Conservation (phyloP, 2,113 vertebrate genomes). For the Siphamia tubifer region DNA sequence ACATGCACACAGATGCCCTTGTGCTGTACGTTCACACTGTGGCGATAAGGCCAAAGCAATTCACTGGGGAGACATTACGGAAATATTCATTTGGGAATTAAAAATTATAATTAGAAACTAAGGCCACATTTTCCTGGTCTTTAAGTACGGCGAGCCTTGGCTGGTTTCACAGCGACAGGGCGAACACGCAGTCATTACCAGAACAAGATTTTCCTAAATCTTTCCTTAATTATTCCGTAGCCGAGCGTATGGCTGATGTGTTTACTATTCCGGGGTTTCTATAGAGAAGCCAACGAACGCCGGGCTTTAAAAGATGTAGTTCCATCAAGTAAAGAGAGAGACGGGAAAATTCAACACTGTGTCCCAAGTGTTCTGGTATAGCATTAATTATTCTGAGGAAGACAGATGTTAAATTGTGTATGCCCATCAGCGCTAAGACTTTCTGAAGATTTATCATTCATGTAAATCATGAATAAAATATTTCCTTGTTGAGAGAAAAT, state of each 20-base stretch:
- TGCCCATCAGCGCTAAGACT: slow-evolving; percentile 81
- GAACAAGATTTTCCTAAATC: not conserved
- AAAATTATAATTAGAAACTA: slow-evolving; percentile 65
- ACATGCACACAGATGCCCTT: slow-evolving; percentile 71
- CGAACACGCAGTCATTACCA: slow-evolving; percentile 2
- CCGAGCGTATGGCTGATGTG: not conserved
- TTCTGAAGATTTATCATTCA: slow-evolving; percentile 83
- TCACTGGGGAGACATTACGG: slow-evolving; percentile 68
- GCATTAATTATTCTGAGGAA: slow-evolving; percentile 80
- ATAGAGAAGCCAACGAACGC: slow-evolving; percentile 50
- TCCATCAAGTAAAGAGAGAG: slow-evolving; percentile 70
- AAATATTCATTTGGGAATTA: slow-evolving; percentile 71
- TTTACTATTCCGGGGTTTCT: slow-evolving; percentile 47
- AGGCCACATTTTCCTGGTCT: slow-evolving; percentile 39
- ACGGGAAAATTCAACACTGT: slow-evolving; percentile 62
- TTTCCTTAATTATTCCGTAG: slow-evolving; percentile 6
- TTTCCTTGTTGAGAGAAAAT: slow-evolving; percentile 80
- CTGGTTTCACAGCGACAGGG: slow-evolving; percentile 11
- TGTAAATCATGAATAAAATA: slow-evolving; percentile 85
- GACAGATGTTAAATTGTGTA: slow-evolving; percentile 84
- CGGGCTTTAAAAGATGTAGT: slow-evolving; percentile 73
- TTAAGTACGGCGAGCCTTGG: slow-evolving; percentile 5
- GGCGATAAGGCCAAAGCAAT: slow-evolving; percentile 64
- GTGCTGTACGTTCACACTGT: slow-evolving; percentile 55
- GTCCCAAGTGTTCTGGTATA: slow-evolving; percentile 71